phyloP scores from a whole-genome alignment of 2,888 invertebrate species.

The Allygus modestus region DNA sequence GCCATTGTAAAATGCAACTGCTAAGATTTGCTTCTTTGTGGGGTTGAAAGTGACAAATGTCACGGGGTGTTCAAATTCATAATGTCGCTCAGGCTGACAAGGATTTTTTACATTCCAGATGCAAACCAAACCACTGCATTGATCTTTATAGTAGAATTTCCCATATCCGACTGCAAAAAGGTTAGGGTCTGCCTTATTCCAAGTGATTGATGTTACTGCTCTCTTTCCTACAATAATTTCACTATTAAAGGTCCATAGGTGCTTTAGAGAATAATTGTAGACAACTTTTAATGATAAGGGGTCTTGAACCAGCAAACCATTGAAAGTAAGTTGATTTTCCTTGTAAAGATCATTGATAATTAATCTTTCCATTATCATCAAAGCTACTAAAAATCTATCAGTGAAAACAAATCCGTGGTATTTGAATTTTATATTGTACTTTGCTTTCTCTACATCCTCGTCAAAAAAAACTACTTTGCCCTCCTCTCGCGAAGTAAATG shows the following conservation, averaged over 20 bases:
- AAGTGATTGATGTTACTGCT: constrained; percentile 81
- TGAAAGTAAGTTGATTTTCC: constrained; percentile 81
- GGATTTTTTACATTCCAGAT: constrained; percentile 89
- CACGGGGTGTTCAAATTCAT: constrained; percentile 80
- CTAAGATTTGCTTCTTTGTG: constrained; percentile 83
- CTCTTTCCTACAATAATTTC: constrained; percentile 75
- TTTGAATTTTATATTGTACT: constrained; percentile 71
- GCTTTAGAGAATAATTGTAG: constrained; percentile 81
- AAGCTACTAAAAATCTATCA: constrained; percentile 79
- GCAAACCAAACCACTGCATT: constrained; percentile 81
- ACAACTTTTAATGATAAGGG: constrained; percentile 81
- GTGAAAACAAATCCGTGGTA: constrained; percentile 70
- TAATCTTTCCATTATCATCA: constrained; percentile 83
- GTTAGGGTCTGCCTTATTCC: constrained; percentile 83
- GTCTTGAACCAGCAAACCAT: constrained; percentile 81
- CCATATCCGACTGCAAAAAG: constrained; percentile 88
- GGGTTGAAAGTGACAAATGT: constrained; percentile 85
- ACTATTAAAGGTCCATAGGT: constrained; percentile 83
- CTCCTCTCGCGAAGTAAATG: constrained; percentile 68
- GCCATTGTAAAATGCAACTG: constrained; percentile 87
- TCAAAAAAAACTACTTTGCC: constrained; percentile 30
- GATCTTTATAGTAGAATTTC: constrained; percentile 79
- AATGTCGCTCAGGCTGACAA: constrained; percentile 84
- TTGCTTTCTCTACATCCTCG: constrained; percentile 71
- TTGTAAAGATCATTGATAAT: constrained; percentile 79